Evolutionary conservation across 2,113 vertebrate genomes (phyloP).

Genomic region (Ochotona curzoniae): DNA sequence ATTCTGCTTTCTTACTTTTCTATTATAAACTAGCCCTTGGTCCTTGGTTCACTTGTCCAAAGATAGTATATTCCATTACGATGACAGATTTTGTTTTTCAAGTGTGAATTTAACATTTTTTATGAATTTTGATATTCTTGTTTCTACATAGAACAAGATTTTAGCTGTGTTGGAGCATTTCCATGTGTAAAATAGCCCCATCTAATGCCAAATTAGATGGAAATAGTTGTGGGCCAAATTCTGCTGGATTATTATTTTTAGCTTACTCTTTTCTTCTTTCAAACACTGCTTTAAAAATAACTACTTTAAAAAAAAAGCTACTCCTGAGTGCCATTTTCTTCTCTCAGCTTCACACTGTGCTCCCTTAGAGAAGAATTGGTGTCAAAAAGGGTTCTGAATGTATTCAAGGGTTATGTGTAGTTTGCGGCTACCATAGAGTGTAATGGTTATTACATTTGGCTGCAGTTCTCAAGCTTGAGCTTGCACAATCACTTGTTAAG

Average conservation of each 20-base stretch:
- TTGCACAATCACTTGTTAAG: background rate
- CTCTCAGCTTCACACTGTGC: conserved; percentile 8
- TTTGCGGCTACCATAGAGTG: background rate
- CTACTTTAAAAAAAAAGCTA: background rate
- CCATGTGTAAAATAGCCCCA: conserved; percentile 50
- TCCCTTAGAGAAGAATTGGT: conserved; percentile 25
- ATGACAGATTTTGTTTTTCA: conserved; percentile 45
- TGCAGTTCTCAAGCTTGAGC: background rate
- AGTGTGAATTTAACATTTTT: conserved; percentile 53
- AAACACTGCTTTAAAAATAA: conserved; percentile 68
- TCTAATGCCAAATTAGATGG: conserved; percentile 62
- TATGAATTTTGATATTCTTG: conserved; percentile 61
- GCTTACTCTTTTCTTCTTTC: conserved; percentile 72
- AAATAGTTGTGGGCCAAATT: conserved; percentile 62
- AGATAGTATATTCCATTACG: background rate
- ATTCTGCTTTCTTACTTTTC: background rate
- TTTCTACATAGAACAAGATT: conserved; percentile 50
- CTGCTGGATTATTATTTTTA: conserved; percentile 74
- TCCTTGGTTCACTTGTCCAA: background rate
- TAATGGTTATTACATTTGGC: background rate
- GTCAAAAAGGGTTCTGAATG: background rate
- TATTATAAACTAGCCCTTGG: background rate
- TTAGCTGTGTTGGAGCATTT: conserved; percentile 51
- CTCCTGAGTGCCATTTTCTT: conserved; percentile 19
- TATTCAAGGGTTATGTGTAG: background rate